phyloP scores from a whole-genome alignment of 2,113 vertebrate genomes.

The Vidua macroura region DNA sequence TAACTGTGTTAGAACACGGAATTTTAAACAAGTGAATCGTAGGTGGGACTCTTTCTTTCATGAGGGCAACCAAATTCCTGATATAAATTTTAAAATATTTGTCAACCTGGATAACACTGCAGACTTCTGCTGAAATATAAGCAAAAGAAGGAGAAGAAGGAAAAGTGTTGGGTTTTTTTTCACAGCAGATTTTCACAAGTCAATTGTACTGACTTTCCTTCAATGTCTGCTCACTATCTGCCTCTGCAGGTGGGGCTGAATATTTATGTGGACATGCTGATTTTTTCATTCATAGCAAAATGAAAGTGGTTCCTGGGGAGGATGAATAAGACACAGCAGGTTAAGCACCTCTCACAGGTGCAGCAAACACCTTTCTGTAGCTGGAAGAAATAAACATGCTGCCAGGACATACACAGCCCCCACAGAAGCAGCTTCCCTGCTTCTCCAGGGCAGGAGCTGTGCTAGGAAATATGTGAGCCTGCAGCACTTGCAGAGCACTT shows the following conservation, averaged over 20 bases:
- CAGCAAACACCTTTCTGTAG: not conserved
- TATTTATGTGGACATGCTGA: not conserved
- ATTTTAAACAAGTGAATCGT: not conserved
- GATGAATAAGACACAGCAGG: not conserved
- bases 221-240: not conserved
- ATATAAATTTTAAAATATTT: not conserved
- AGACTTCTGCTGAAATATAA: not conserved
- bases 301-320: not conserved
- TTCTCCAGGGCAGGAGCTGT: not conserved
- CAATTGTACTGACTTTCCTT: accelerated
- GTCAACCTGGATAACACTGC: not conserved
- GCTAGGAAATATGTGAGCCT: accelerated
- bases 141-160: not conserved
- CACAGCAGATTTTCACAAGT: not conserved
- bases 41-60: not conserved
- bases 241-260: not conserved
- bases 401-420: not conserved
- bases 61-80: not conserved
- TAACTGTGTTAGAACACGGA: not conserved
- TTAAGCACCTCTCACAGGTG: not conserved
- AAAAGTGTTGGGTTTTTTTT: not conserved
- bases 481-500: not conserved
- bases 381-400: not conserved
- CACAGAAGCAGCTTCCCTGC: not conserved
- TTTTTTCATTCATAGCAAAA: not conserved